A percentile compares a stretch with the other conserved stretches of the same genome.
Conservation (phyloP, 2,888 invertebrate species). For the Branchipolynoe longqiensis region DNA sequence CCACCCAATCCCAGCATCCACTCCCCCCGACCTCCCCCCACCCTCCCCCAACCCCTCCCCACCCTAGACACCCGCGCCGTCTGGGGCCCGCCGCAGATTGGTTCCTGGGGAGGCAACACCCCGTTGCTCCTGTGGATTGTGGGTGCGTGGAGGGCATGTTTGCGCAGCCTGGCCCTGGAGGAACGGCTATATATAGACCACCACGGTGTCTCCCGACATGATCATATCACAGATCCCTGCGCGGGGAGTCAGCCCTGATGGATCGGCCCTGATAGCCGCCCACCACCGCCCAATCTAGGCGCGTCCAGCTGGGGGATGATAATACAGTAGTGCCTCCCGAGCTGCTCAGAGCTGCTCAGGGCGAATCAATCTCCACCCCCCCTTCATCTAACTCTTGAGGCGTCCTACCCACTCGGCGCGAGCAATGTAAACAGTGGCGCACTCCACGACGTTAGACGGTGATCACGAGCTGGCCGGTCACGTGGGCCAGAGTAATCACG, state of each 20-base stretch:
- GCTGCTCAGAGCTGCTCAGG: not conserved
- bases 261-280: constrained; percentile 13
- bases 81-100: not conserved
- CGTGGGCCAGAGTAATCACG: too few relatives aligned
- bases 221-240: not conserved
- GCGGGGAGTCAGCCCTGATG: too few relatives aligned
- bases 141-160: not conserved
- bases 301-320: not conserved
- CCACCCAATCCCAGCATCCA: too few relatives aligned
- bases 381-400: not conserved
- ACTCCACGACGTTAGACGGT: too few relatives aligned
- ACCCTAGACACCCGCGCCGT: not conserved
- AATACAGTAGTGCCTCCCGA: too few relatives aligned
- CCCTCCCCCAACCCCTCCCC: too few relatives aligned
- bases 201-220: not conserved
- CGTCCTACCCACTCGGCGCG: not conserved
- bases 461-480: too few relatives aligned
- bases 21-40: too few relatives aligned
- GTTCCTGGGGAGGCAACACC: not conserved
- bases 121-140: too few relatives aligned
- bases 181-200: constrained; percentile 2
- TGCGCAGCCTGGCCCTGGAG: not conserved
- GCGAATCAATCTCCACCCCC: constrained; percentile 9
- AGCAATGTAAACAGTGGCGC: too few relatives aligned
- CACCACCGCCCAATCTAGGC: not conserved